These are phyloP conservation scores for Poecile atricapillus DNA, from an alignment of 2,113 vertebrate genomes.

Conservation along the genomic window DNA sequence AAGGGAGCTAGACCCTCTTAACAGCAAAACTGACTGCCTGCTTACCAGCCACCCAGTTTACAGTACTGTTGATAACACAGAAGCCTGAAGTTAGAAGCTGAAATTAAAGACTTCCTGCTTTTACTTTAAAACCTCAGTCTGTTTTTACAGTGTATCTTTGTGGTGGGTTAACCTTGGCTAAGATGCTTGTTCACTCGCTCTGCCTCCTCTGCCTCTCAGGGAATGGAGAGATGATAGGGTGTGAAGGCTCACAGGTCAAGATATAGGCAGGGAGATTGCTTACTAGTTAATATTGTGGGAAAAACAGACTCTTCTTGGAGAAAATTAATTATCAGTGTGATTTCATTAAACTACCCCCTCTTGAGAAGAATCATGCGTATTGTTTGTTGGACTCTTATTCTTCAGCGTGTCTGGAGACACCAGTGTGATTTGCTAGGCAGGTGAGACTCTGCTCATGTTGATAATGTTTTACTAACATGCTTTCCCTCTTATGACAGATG, in stretches of 20 bases:
- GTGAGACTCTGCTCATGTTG: background rate
- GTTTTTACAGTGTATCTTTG: background rate
- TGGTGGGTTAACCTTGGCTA: background rate
- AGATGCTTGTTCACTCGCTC: background rate
- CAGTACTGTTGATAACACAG: background rate
- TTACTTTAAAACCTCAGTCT: background rate
- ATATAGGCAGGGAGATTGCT: background rate
- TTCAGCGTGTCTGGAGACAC: background rate
- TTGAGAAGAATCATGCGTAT: background rate
- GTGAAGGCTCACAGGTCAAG: background rate
- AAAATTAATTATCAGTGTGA: background rate
- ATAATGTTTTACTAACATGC: background rate
- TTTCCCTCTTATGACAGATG: conserved; percentile 68
- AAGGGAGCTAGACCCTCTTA: background rate
- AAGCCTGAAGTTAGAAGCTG: background rate
- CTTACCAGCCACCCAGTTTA: background rate
- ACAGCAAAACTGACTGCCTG: background rate
- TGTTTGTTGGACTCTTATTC: background rate
- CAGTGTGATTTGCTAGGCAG: background rate
- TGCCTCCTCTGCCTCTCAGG: background rate
- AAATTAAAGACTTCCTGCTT: background rate
- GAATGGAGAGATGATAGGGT: background rate
- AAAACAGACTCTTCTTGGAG: background rate
- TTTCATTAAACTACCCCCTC: background rate
- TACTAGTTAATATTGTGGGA: background rate